phyloP scores from a whole-genome alignment of 2,888 invertebrate species.

The Tricholauxania praeusta region DNA sequence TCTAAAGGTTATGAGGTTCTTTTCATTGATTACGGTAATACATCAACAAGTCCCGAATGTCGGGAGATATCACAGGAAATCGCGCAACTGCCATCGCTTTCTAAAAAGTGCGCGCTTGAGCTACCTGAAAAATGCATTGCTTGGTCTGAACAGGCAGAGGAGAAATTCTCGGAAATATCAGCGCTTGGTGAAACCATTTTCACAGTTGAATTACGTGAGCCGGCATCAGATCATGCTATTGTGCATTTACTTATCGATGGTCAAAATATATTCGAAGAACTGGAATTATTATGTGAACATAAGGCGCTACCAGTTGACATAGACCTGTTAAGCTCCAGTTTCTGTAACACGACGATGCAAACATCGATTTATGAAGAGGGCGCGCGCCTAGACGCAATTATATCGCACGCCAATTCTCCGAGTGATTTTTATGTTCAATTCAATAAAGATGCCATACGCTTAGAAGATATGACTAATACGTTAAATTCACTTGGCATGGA shows the following conservation, averaged over 20 bases:
- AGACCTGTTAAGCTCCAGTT: slow-evolving; percentile 47
- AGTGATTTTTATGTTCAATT: slow-evolving; percentile 84
- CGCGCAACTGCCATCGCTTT: slow-evolving; percentile 72
- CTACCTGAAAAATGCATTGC: slow-evolving; percentile 71
- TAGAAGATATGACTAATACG: slow-evolving; percentile 70
- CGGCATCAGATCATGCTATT: slow-evolving; percentile 75
- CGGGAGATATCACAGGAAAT: slow-evolving; percentile 74
- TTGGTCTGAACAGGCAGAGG: slow-evolving; percentile 77
- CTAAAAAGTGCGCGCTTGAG: slow-evolving; percentile 74
- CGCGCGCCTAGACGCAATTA: slow-evolving; percentile 69
- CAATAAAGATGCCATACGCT: slow-evolving; percentile 71
- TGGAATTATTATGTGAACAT: slow-evolving; percentile 71
- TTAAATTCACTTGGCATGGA: slow-evolving; percentile 48
- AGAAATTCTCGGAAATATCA: slow-evolving; percentile 76
- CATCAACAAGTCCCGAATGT: slow-evolving; percentile 72
- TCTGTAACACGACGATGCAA: slow-evolving; percentile 47
- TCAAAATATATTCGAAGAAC: slow-evolving; percentile 74
- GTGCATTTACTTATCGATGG: slow-evolving; percentile 75
- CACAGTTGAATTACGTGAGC: slow-evolving; percentile 75
- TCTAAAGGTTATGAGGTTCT: slow-evolving; percentile 71
- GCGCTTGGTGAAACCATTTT: slow-evolving; percentile 80
- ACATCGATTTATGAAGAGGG: slow-evolving; percentile 49
- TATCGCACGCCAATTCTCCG: slow-evolving; percentile 80
- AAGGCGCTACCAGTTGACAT: slow-evolving; percentile 45
- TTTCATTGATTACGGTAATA: slow-evolving; percentile 79